A percentile compares a stretch with the other conserved stretches of the same genome.
phyloP scores from a whole-genome alignment of 2,113 vertebrate genomes.

The Madoqua kirkii region DNA sequence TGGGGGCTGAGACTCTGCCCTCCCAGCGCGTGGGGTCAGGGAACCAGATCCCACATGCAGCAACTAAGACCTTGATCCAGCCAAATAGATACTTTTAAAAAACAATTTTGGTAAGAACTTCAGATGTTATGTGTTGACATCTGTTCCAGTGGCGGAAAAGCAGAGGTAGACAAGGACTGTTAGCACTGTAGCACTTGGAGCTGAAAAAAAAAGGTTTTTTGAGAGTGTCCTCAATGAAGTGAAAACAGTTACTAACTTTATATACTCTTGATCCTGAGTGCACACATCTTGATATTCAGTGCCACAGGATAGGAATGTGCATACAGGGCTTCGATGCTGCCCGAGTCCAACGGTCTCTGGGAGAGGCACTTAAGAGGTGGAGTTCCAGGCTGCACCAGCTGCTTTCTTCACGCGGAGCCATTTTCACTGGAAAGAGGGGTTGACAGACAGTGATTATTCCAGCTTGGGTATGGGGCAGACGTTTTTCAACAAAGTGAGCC shows the following conservation, averaged over 20 bases:
- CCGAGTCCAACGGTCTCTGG: background rate
- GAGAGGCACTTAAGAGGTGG: fast-evolving
- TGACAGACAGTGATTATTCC: background rate
- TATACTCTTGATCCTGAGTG: background rate
- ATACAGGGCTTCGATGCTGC: too few species aligned
- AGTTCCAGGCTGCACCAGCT: background rate
- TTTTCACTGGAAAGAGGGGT: conserved; percentile 16
- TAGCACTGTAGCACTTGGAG: background rate
- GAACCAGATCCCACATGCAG: background rate
- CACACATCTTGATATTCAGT: background rate
- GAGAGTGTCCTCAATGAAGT: background rate
- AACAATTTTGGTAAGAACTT: background rate
- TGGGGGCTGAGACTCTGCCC: background rate
- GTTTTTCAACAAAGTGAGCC: background rate
- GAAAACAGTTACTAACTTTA: background rate
- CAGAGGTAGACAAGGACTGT: background rate
- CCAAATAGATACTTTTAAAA: background rate
- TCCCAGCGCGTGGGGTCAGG: background rate
- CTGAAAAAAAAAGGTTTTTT: background rate
- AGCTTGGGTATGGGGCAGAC: background rate
- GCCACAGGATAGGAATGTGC: background rate
- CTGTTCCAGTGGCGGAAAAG: background rate
- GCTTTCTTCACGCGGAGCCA: background rate
- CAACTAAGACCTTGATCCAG: background rate
- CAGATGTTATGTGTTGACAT: background rate